A percentile compares a stretch with the other conserved stretches of the same genome.
Evolutionary conservation across 2,888 invertebrate species (phyloP).

Genomic region (Apamea crenata): DNA sequence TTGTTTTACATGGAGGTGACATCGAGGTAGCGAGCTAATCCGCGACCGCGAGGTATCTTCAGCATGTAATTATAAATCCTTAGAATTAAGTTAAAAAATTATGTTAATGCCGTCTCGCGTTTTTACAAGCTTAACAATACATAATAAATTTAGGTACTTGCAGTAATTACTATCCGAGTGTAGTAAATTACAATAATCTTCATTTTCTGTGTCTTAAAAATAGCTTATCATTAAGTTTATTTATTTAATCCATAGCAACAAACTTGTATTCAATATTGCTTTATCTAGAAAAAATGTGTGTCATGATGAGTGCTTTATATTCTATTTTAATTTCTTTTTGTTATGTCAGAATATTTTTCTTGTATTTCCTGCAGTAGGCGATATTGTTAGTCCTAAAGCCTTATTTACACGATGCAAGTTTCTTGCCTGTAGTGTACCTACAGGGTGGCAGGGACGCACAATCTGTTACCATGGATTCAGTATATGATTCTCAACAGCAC

Average conservation of each 20-base stretch:
- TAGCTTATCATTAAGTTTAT: constrained; percentile 18
- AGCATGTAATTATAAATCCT: too few relatives aligned
- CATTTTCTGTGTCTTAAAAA: constrained; percentile 1
- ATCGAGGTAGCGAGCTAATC: too few relatives aligned
- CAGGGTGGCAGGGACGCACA: too few relatives aligned
- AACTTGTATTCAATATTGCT: constrained; percentile 10
- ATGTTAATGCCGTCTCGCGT: neutral
- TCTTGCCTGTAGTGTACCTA: neutral
- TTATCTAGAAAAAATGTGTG: constrained; percentile 4
- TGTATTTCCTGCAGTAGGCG: constrained; percentile 1
- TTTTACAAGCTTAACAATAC: neutral
- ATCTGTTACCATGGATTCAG: too few relatives aligned
- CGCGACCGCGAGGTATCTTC: too few relatives aligned
- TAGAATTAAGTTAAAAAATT: neutral
- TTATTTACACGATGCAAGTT: too few relatives aligned
- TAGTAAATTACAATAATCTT: neutral
- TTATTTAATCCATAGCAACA: constrained; percentile 2
- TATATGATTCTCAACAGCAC: too few relatives aligned
- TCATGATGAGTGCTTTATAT: constrained; percentile 1
- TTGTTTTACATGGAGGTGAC: too few relatives aligned
- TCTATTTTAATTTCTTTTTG: neutral
- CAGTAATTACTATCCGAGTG: neutral
- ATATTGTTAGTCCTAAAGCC: neutral
- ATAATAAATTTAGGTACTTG: neutral
- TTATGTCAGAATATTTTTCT: constrained; percentile 17